These are phyloP conservation scores for Phallusia fumigata DNA, from an alignment of 23 tunicate species.

Conservation along the genomic window DNA sequence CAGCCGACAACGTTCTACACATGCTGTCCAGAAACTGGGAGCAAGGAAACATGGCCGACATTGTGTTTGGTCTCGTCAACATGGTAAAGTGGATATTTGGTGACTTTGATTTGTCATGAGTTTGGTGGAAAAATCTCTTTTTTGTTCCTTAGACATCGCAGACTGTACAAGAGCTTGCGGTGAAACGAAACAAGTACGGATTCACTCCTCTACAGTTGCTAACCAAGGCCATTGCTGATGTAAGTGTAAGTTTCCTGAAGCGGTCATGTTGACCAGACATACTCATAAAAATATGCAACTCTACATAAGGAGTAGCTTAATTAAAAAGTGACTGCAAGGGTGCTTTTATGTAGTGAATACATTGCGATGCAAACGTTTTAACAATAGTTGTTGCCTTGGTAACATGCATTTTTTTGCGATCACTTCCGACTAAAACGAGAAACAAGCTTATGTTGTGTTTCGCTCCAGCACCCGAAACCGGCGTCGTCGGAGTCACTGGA, in stretches of 20 bases:
- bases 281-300: too few relatives aligned
- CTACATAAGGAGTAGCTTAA: too few relatives aligned
- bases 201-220: constrained; percentile 87
- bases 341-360: too few relatives aligned
- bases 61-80: constrained; percentile 80
- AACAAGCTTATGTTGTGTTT: too few relatives aligned
- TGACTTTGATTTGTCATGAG: background rate
- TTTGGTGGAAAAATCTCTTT: background rate
- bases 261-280: too few relatives aligned
- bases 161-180: constrained; percentile 71
- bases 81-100: constrained; percentile 42
- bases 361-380: too few relatives aligned
- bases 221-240: constrained; percentile 88
- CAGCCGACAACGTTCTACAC: constrained; percentile 91
- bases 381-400: too few relatives aligned
- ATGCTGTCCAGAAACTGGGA: constrained; percentile 88
- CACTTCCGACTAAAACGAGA: too few relatives aligned
- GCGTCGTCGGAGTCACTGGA: constrained; percentile 7
- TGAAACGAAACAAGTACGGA: constrained; percentile 76
- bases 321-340: too few relatives aligned
- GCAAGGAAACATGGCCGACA: constrained; percentile 90
- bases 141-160: constrained; percentile 41
- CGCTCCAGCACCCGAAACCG: constrained; percentile 46
- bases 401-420: too few relatives aligned
- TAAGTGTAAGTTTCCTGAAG: too few relatives aligned